Percentiles rank a stretch among this genome's conserved stretches.
These are phyloP conservation scores for Erpornis zantholeuca DNA, from an alignment of 2,113 vertebrate genomes.

Conservation along the genomic window DNA sequence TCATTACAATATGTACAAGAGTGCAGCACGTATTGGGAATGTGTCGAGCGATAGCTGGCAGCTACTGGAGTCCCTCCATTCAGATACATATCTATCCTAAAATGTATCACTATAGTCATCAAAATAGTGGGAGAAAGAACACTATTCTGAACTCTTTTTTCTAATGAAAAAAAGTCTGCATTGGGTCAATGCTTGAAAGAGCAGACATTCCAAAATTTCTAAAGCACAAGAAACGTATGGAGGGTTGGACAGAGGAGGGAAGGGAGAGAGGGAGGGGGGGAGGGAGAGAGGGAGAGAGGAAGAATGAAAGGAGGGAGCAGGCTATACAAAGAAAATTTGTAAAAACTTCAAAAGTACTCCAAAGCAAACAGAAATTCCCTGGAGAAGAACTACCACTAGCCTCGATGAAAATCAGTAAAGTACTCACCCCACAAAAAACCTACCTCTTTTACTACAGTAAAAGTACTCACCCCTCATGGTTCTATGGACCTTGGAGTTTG, in stretches of 20 bases:
- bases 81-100: not conserved
- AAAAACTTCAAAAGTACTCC: not conserved
- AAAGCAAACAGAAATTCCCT: not conserved
- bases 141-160: not conserved
- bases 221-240: not conserved
- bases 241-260: not conserved
- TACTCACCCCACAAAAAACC: not conserved
- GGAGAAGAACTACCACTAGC: not conserved
- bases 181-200: not conserved
- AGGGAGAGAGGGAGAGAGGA: not conserved
- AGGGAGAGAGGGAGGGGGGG: not conserved
- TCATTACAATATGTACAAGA: not conserved
- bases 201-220: not conserved
- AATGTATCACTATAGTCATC: not conserved
- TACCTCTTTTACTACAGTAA: no score
- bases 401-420: not conserved
- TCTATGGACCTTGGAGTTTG: not conserved
- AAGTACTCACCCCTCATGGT: not conserved
- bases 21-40: not conserved
- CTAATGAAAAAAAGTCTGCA: not conserved
- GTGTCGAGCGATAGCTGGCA: not conserved
- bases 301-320: not conserved
- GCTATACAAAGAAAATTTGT: not conserved
- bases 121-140: not conserved
- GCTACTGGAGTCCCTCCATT: not conserved